Base-by-base conservation (phyloP, 2,797 vertebrate species). In the Arnoldichthys spilopterus region DNA sequence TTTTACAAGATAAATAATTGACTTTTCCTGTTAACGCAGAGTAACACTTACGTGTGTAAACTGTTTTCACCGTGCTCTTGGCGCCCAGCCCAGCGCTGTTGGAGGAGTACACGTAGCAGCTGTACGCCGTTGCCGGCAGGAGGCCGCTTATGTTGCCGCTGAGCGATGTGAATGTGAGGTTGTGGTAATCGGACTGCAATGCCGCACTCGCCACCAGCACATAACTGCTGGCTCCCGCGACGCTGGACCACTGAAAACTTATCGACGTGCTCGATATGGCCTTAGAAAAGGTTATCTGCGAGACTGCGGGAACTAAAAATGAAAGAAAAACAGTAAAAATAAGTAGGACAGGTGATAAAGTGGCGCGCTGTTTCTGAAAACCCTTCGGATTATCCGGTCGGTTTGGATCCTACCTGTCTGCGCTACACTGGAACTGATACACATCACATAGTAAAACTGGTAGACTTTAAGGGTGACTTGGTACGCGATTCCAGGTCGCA, bases 221-320 rank as follows among this genome's bases (percentile, higher is more conserved):
- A 80, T 95, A 95, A 49, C 26, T 83, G 37, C 89, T 84, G 0
- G 91, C 91, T 22, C 93, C 93, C 0, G 1, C 16, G 8, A 87
- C 91, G 1, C 6, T 78, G 51, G 90, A 87, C 95, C 94, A 95
- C 64, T 88, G 73, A 40, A 93, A 88, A 20, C 0, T 81, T 76
- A 95, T 87, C 0, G 91, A 83, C 22, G 92, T 88, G 79, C 94
- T 95, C 0, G 93, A 92, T 61, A 91, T 84, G 8, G 93, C 89
- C 86, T 79, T 84, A 20, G 87, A 81, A 49, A 68, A 78, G 11
- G 83, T 88, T 64, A 95, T 88, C 80, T 94, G 91, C 22, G 93
- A 90, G 30, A 76, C 81, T 9, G 86, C 84, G 0, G 94, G 93
- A 68, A 95, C 95, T 95, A 86, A 74, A 78, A 64, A 40, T n/a